Percentiles rank a stretch among this genome's conserved stretches.
These are phyloP conservation scores for Bos taurus DNA, from an alignment of 2,113 vertebrate species.

Conservation along the genomic window ARS-UCD2.0 NC_037340.1:52860501-52861000, in stretches of 20 bases:
- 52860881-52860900: neutral
- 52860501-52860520: slow-evolving; percentile 15
- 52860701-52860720: neutral
- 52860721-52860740: neutral
- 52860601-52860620: neutral
- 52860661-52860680: neutral
- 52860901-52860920: neutral
- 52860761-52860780: neutral
- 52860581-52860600: neutral
- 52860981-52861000: neutral
- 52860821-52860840: slow-evolving; percentile 46
- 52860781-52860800: neutral
- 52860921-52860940: slow-evolving; percentile 19
- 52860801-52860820: slow-evolving; percentile 49
- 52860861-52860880: slow-evolving; percentile 21
- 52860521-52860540: neutral
- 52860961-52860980: neutral
- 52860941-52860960: neutral
- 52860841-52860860: slow-evolving; percentile 30
- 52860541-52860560: neutral
- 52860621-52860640: neutral
- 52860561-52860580: neutral
- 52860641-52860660: neutral
- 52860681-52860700: neutral
- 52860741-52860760: slow-evolving; percentile 3